These are phyloP conservation scores for Tachuris rubrigastra DNA, from an alignment of 2,113 vertebrate genomes.

Conservation along the genomic window DNA sequence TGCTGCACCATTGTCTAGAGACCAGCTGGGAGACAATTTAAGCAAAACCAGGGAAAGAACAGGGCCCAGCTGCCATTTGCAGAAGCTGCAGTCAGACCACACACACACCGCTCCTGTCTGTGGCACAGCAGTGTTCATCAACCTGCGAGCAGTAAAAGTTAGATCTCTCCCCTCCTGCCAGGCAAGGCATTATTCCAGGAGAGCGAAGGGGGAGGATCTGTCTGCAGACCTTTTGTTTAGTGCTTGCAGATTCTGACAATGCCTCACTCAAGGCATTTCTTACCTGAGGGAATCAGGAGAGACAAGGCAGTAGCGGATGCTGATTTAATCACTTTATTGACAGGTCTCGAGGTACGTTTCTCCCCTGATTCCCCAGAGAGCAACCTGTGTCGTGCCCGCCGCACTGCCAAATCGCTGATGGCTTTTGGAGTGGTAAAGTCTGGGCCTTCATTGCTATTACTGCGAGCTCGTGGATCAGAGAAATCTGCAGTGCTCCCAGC, in stretches of 20 bases:
- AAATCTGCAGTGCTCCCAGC: slow-evolving; percentile 80
- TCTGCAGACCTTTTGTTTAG: slow-evolving; percentile 37
- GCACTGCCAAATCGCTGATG: slow-evolving; percentile 93
- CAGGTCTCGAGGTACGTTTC: slow-evolving; percentile 85
- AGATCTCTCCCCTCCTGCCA: slow-evolving; percentile 23
- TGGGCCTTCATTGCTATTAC: slow-evolving; percentile 63
- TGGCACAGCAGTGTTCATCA: not conserved
- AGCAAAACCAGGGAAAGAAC: not conserved
- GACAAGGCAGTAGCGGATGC: slow-evolving; percentile 94
- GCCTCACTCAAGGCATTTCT: slow-evolving; percentile 45
- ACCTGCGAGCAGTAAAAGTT: not conserved
- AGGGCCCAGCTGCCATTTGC: not conserved
- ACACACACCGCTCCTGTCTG: not conserved
- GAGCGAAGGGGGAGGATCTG: not conserved
- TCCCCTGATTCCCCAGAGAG: slow-evolving; percentile 90
- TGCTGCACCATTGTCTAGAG: not conserved
- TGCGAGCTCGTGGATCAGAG: slow-evolving; percentile 73
- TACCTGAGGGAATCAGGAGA: slow-evolving; percentile 95
- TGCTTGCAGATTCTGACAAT: slow-evolving; percentile 35
- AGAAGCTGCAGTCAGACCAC: slow-evolving; percentile 42
- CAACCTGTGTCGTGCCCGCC: slow-evolving; percentile 91
- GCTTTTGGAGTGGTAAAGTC: slow-evolving; percentile 87
- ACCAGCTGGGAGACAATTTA: not conserved
- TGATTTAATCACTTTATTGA: slow-evolving; percentile 99
- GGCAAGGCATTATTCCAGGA: not conserved